phyloP scores from a whole-genome alignment of 2,113 vertebrate species.

The Todiramphus chloris region DNA sequence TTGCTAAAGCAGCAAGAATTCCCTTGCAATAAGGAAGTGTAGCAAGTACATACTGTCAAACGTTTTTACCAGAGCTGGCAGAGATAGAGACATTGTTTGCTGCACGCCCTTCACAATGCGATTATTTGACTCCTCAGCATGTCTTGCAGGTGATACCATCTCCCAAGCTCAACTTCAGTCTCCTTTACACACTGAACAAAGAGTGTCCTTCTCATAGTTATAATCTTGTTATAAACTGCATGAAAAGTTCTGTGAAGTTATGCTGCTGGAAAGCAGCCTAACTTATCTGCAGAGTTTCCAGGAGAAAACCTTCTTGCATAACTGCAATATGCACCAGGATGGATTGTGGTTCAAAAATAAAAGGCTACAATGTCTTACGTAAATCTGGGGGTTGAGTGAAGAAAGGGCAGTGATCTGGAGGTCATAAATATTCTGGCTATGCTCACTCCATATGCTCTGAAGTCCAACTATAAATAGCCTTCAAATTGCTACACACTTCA shows the following conservation, averaged over 20 bases:
- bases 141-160: background rate
- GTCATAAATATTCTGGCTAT: constrained; percentile 43
- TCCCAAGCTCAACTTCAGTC: background rate
- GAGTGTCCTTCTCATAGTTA: background rate
- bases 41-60: background rate
- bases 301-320: constrained; percentile 13
- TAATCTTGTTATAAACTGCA: background rate
- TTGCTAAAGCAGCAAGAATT: background rate
- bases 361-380: constrained; percentile 25
- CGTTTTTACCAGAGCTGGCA: background rate
- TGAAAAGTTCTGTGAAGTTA: constrained; percentile 13
- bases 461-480: constrained; percentile 58
- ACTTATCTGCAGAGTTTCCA: background rate
- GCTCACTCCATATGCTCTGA: constrained; percentile 49
- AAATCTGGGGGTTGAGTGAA: constrained; percentile 41
- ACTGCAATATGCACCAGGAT: background rate
- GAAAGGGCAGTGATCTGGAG: constrained; percentile 43
- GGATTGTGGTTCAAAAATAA: constrained; percentile 47
- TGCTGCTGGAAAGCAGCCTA: background rate
- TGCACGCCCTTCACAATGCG: background rate
- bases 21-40: background rate
- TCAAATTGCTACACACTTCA: constrained; percentile 46
- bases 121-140: background rate
- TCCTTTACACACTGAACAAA: background rate
- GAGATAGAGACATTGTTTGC: background rate